phyloP scores from a whole-genome alignment of 64 coral and sea anemone genomes.

The Actinia equina region DNA sequence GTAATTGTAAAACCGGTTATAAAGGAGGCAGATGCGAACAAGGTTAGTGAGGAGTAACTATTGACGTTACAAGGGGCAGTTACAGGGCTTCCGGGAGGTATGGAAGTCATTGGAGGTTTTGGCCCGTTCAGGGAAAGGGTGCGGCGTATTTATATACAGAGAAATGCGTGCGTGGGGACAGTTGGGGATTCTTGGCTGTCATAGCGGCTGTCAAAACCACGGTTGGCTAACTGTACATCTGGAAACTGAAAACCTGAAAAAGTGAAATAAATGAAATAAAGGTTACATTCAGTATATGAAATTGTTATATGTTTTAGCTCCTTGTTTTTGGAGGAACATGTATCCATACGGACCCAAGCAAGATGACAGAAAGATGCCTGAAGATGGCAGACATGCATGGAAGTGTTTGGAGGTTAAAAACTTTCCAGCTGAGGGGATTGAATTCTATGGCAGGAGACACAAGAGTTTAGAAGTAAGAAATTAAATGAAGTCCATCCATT shows the following conservation, averaged over 20 bases:
- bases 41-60: neutral
- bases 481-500: neutral
- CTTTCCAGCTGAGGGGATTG: slow-evolving; percentile 5
- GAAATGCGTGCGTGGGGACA: too few species aligned
- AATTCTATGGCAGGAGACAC: slow-evolving; percentile 3
- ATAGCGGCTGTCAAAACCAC: too few species aligned
- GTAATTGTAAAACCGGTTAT: neutral
- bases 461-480: slow-evolving; percentile 23
- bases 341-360: slow-evolving; percentile 14
- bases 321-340: slow-evolving; percentile 8
- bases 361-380: neutral
- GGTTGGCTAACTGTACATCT: too few species aligned
- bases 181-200: too few species aligned
- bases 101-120: too few species aligned
- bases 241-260: too few species aligned
- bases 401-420: neutral
- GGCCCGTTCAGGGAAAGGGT: too few species aligned
- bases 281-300: too few species aligned
- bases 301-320: neutral
- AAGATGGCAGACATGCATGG: neutral
- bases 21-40: neutral
- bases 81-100: too few species aligned
- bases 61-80: neutral
- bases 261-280: too few species aligned
- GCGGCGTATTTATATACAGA: too few species aligned